These are phyloP conservation scores for Murina feae DNA, from an alignment of 2,113 vertebrate genomes.

Conservation along the genomic window DNA sequence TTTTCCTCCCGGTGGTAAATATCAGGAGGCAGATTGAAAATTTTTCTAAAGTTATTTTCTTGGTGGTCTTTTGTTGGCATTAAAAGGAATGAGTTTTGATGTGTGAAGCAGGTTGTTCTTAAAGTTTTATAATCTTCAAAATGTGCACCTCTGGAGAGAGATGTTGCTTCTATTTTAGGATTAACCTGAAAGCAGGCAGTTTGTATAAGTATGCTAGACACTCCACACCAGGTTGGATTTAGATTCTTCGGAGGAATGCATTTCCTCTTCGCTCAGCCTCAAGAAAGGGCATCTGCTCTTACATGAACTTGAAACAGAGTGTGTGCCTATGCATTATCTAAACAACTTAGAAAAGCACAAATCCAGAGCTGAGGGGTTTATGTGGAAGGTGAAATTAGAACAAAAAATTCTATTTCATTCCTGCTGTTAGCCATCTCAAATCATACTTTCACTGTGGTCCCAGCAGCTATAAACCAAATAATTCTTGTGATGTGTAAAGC, in stretches of 20 bases:
- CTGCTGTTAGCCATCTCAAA: slow-evolving; percentile 6
- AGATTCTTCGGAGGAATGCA: slow-evolving; percentile 8
- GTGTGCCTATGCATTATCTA: slow-evolving; percentile 16
- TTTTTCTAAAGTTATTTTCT: slow-evolving; percentile 39
- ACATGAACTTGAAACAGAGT: slow-evolving; percentile 47
- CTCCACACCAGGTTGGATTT: background rate
- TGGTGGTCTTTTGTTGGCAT: slow-evolving; percentile 25
- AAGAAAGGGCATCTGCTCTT: slow-evolving; percentile 30
- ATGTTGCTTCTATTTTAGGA: background rate
- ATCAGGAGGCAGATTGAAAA: slow-evolving; percentile 17
- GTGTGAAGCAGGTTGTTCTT: slow-evolving; percentile 5
- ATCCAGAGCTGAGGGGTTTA: background rate
- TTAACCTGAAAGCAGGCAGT: background rate
- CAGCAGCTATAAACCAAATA: background rate
- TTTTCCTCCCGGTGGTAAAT: background rate
- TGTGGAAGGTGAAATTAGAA: slow-evolving; percentile 30
- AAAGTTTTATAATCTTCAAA: slow-evolving; percentile 21
- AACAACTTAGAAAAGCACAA: slow-evolving; percentile 40
- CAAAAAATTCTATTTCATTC: slow-evolving; percentile 37
- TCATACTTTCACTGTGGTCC: slow-evolving; percentile 20
- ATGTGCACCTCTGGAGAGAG: background rate
- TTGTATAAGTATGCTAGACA: background rate
- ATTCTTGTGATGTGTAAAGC: background rate
- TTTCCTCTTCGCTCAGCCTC: slow-evolving; percentile 29
- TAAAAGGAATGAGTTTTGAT: slow-evolving; percentile 19